Conservation (phyloP, 2,797 vertebrate genomes). For the Sciaenops ocellatus region DNA sequence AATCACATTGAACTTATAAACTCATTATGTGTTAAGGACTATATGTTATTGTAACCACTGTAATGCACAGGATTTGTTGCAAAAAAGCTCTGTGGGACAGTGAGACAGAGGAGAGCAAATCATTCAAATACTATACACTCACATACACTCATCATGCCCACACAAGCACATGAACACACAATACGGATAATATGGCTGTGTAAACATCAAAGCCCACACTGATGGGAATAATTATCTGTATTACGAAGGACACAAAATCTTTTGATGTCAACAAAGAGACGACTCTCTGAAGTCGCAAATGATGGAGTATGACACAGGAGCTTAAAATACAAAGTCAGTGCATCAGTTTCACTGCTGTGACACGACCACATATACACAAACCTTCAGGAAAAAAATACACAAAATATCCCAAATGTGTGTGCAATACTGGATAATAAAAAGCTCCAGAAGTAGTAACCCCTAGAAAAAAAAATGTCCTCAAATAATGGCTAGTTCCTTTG, state of each 20-base stretch:
- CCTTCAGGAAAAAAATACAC: not conserved
- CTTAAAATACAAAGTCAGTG: conserved; percentile 41
- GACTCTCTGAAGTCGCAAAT: conserved; percentile 51
- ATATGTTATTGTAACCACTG: not conserved
- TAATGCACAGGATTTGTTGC: not conserved
- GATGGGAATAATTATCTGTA: conserved; percentile 68
- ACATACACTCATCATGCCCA: not conserved
- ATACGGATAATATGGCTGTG: conserved; percentile 33
- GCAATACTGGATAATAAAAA: not conserved
- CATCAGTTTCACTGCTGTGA: conserved; percentile 36
- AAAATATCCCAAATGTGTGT: not conserved
- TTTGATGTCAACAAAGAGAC: conserved; percentile 73
- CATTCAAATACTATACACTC: not conserved
- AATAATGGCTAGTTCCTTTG: conserved; percentile 4
- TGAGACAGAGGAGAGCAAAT: not conserved
- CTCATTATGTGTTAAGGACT: not conserved
- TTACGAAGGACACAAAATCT: conserved; percentile 65
- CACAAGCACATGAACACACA: conserved; percentile 7
- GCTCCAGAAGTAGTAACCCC: not conserved
- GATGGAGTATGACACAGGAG: conserved; percentile 25
- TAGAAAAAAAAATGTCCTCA: not conserved
- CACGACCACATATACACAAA: conserved; percentile 3
- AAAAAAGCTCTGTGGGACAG: not conserved
- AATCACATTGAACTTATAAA: not conserved
- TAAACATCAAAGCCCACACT: conserved; percentile 65